These are phyloP conservation scores for Prochilodus magdalenae DNA, from an alignment of 2,113 vertebrate genomes.

Conservation along the genomic window DNA sequence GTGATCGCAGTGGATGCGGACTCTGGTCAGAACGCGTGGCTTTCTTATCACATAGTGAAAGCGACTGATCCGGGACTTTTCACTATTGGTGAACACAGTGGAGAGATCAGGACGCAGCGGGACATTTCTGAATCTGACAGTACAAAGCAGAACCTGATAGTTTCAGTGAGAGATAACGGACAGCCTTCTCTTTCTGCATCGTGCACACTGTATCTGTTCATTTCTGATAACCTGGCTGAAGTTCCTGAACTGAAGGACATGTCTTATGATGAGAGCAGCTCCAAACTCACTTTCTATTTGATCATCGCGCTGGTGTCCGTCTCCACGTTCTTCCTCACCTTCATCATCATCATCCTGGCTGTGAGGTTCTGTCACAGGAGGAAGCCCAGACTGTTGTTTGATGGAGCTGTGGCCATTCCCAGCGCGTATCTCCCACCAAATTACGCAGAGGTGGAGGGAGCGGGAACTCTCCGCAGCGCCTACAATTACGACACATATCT, in stretches of 20 bases:
- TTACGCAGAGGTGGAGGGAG: conserved; percentile 31
- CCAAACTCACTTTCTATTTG: conserved; percentile 69
- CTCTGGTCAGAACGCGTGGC: conserved; percentile 51
- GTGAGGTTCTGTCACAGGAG: conserved; percentile 64
- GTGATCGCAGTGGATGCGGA: conserved; percentile 51
- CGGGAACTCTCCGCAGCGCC: conserved; percentile 4
- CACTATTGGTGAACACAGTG: conserved; percentile 54
- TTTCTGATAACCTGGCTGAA: conserved; percentile 76
- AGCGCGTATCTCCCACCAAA: conserved; percentile 21
- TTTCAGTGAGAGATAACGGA: conserved; percentile 71
- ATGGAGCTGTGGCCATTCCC: conserved; percentile 48
- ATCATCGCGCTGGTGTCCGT: conserved; percentile 68
- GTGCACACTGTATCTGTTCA: conserved; percentile 72
- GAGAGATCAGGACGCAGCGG: conserved; percentile 64
- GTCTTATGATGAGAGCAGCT: conserved; percentile 51
- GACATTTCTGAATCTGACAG: conserved; percentile 65
- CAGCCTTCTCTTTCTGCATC: conserved; percentile 75
- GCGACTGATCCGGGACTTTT: conserved; percentile 48
- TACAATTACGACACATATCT: conserved; percentile 45
- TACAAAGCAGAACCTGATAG: conserved; percentile 66
- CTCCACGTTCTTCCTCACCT: conserved; percentile 74
- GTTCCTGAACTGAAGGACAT: conserved; percentile 55
- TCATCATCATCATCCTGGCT: conserved; percentile 68
- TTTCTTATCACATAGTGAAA: conserved; percentile 51
- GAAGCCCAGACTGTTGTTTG: conserved; percentile 58